These are phyloP conservation scores for Aspidiotus rigidus DNA, from an alignment of 2,888 invertebrate species.

Conservation along the genomic window DNA sequence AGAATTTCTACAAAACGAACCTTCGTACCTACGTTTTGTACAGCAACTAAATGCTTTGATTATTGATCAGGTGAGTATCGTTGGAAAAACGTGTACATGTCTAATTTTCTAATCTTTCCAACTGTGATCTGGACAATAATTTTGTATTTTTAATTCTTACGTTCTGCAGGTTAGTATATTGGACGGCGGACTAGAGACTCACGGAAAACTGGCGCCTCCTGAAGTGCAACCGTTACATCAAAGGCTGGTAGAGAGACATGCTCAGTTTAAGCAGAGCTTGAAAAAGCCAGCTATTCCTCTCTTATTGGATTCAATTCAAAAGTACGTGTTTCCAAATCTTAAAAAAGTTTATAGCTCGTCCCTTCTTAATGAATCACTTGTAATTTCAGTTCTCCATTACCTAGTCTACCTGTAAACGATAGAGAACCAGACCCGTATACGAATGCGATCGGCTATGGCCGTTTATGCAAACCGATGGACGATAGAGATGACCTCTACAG, in stretches of 20 bases:
- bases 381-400: slow-evolving; percentile 61
- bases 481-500: slow-evolving; percentile 64
- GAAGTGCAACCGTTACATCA: slow-evolving; percentile 87
- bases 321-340: slow-evolving; percentile 28
- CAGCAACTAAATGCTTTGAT: slow-evolving; percentile 58
- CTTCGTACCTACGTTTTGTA: slow-evolving; percentile 52
- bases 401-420: slow-evolving; percentile 65
- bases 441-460: slow-evolving; percentile 45
- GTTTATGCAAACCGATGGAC: slow-evolving; percentile 46
- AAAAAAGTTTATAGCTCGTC: too few relatives aligned
- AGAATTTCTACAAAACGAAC: slow-evolving; percentile 59
- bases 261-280: slow-evolving; percentile 47
- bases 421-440: slow-evolving; percentile 43
- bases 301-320: slow-evolving; percentile 28
- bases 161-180: slow-evolving; percentile 47
- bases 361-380: too few relatives aligned
- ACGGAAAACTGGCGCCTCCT: slow-evolving; percentile 73
- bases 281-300: slow-evolving; percentile 35
- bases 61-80: slow-evolving; percentile 52
- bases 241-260: slow-evolving; percentile 76
- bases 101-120: too few relatives aligned
- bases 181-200: slow-evolving; percentile 73
- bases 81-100: too few relatives aligned
- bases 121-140: too few relatives aligned
- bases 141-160: not conserved